Evolutionary conservation across 2,797 vertebrate genomes (phyloP).

Genomic region (Neosalanx taihuensis): DNA sequence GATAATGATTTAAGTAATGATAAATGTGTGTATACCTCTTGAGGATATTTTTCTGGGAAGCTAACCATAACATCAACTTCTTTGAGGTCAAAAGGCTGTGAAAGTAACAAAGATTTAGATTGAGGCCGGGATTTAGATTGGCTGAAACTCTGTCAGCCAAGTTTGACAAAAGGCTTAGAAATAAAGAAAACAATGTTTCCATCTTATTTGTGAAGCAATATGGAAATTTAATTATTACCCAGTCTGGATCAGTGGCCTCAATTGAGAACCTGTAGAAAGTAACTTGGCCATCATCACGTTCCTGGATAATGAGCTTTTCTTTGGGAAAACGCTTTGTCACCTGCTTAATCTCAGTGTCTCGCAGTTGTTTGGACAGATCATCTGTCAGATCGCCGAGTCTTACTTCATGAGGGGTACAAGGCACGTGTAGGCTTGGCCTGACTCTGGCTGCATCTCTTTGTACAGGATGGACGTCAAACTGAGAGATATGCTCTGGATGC

Average conservation of each 20-base stretch:
- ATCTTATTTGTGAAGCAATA: neutral
- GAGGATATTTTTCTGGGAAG: slow-evolving; percentile 79
- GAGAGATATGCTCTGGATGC: slow-evolving; percentile 67
- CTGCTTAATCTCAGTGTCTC: slow-evolving; percentile 75
- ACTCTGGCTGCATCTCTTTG: slow-evolving; percentile 13
- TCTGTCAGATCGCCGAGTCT: slow-evolving; percentile 72
- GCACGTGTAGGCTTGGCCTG: slow-evolving; percentile 18
- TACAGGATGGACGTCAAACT: slow-evolving; percentile 28
- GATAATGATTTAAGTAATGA: neutral
- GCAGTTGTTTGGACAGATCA: slow-evolving; percentile 63
- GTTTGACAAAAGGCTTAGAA: neutral
- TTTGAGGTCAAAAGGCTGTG: slow-evolving; percentile 81
- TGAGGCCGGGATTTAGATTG: neutral
- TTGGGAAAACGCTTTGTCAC: slow-evolving; percentile 77
- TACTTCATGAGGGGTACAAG: slow-evolving; percentile 52
- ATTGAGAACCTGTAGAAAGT: slow-evolving; percentile 75
- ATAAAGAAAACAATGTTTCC: neutral
- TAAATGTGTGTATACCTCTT: slow-evolving; percentile 67
- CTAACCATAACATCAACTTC: slow-evolving; percentile 79
- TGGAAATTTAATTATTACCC: slow-evolving; percentile 62
- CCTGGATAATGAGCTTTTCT: slow-evolving; percentile 78
- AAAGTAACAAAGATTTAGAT: slow-evolving; percentile 21
- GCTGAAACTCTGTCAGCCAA: neutral
- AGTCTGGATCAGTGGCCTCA: slow-evolving; percentile 79
- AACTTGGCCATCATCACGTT: slow-evolving; percentile 73